Evolutionary conservation across 1,140 invertebrate species (phyloP), one percentile per base, ranked within the genome.

Genomic region (Leguminivora glycinivorella): DNA sequence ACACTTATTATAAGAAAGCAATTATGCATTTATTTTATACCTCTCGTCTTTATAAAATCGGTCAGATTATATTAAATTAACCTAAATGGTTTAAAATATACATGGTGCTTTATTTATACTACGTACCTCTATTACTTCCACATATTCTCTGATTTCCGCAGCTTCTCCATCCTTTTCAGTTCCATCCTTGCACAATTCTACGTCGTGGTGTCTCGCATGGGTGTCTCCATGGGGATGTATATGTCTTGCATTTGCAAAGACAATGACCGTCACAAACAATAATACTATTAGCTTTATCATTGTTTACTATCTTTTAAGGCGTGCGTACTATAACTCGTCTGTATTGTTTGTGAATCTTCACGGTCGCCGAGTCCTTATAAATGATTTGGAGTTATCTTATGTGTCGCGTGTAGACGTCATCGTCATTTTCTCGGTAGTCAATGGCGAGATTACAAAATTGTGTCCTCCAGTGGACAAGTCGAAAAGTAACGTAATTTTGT

Each of bases 351-450:
- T 72, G 74, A 73, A 71, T 58, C 34, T 52, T 47, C n/a, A 56
- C 24, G 14, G 14, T 56, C n/a, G 9, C 12, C 19, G 24, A 22
- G 56, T 73, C 63, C 69, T 75, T 78, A 79, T 76, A 75, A 79
- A 77, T 79, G 75, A 72, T 67, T 29, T 66, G 24, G 10, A 38
- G 74, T 74, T 77, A 81, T 84, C 82, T 84, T 79, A 71, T 67
- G 74, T 31, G 25, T n/a, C 24, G 25, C 56, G 12, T 1, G 3
- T 29, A 31, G 4, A 63, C 58, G 58, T 63, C 29, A 63, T 63
- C 58, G 58, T 63, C 29, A 63, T 63, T 29, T 63, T 63, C 58
- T 10, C 29, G 17, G 29, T 63, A 63, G 58, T n/a, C 6, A 9
- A n/a, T 29, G 14, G 25, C 25, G 26, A 17, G n/a, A 3, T 63